Conservation (phyloP, 2,888 invertebrate species). For the Tinea semifulvella region DNA sequence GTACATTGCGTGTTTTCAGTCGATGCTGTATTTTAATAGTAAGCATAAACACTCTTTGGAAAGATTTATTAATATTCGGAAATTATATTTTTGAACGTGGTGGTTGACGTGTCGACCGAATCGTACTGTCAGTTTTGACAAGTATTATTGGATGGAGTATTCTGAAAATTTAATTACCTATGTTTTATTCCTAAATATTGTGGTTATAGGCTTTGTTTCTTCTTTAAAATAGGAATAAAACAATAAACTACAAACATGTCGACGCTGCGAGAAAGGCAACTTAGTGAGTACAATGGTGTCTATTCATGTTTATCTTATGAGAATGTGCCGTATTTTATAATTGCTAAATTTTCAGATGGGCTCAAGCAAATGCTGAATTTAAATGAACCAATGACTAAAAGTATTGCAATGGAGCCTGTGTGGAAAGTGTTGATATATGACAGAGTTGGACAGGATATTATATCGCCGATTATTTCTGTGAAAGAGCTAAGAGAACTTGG, state of each 20-base stretch:
- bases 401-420: slow-evolving; percentile 83
- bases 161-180: neutral
- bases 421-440: slow-evolving; percentile 99
- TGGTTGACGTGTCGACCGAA: slow-evolving; percentile 8
- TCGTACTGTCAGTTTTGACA: neutral
- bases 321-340: slow-evolving; percentile 7
- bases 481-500: slow-evolving; percentile 96
- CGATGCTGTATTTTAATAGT: no score
- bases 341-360: slow-evolving; percentile 71
- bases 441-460: slow-evolving; percentile 96
- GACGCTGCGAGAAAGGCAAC: slow-evolving; percentile 33
- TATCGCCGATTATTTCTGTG: slow-evolving; percentile 94
- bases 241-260: slow-evolving; percentile 19
- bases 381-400: slow-evolving; percentile 81
- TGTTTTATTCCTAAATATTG: neutral
- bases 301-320: slow-evolving; percentile 12
- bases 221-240: neutral
- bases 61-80: no score
- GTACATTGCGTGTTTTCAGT: no score
- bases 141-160: neutral
- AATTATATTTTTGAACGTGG: neutral
- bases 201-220: neutral
- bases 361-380: slow-evolving; percentile 96
- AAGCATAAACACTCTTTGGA: no score
- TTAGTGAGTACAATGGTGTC: slow-evolving; percentile 26